Base-by-base conservation (phyloP, 2,888 invertebrate genomes). In the Melinaea menophilus region DNA sequence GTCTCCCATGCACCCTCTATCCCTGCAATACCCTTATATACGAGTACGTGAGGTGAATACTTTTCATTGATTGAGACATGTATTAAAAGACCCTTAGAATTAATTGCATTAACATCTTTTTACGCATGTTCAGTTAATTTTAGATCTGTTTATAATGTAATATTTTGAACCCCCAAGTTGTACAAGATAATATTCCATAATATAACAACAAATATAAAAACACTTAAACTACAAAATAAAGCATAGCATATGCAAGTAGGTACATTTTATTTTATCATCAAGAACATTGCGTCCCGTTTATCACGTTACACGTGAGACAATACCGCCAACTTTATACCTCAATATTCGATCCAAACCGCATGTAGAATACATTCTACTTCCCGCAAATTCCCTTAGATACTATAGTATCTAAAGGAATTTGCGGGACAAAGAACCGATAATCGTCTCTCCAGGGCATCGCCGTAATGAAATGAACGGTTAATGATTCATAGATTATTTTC, bases 401-500 rank as follows among this genome's bases (percentile, higher is more conserved):
- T 22, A 12, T 37, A 55, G 37, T 64, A 58, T 64, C 60, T 62
- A 57, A 67, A 61, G 57, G 37, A 63, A 68, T 62, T 61, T 5
- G 48, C 59, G 54, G 60, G 62, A 65, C 67, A 65, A 69, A 69
- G 59, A 58, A 55, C 59, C 61, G 64, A 67, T 69, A 66, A 67
- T 64, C 62, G 64, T 59, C 58, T 62, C 65, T 60, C 64, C 47
- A 62, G 62, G 59, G 64, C 65, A 61, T 73, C 71, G 69, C 71
- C 71, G 72, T 73, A 72, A 76, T 75, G 75, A 79, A 81, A 80
- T 76, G 76, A 76, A 74, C 78, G 78, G 79, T 78, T 80, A 82
- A 83, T 82, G 81, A 79, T 79, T 81, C 79, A 79, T 75, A 74
- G 73, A 78, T 78, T 77, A 81, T 79, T 80, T 73, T 76, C 63